Evolutionary conservation across 2,113 vertebrate genomes (phyloP).

Genomic region (Cavia porcellus): DNA sequence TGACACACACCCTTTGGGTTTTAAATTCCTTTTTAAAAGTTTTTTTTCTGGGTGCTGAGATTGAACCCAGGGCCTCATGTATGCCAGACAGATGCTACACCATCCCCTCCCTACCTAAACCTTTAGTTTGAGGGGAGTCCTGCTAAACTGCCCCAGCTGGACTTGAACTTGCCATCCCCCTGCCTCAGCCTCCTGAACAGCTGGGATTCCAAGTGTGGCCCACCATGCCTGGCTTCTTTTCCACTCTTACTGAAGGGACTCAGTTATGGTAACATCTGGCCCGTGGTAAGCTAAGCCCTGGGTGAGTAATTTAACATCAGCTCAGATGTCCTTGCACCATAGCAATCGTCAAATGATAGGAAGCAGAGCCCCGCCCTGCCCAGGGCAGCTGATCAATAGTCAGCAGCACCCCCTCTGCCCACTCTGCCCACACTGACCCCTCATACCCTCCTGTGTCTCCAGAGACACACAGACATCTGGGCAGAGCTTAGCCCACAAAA

Average conservation of each 20-base stretch:
- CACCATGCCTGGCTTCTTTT: not conserved
- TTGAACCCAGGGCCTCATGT: not conserved
- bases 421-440: not conserved
- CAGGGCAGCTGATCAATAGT: not conserved
- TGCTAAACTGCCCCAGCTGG: not conserved
- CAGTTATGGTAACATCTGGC: not conserved
- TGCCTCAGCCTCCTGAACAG: not conserved
- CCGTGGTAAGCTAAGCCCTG: not conserved
- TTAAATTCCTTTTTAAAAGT: not conserved
- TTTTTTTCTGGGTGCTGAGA: not conserved
- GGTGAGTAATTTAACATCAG: not conserved
- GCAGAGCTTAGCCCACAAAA: not conserved
- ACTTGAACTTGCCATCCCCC: not conserved
- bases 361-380: not conserved
- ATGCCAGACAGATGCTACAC: not conserved
- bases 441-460: not conserved
- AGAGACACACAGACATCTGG: not conserved
- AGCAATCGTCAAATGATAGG: not conserved
- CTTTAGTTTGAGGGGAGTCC: not conserved
- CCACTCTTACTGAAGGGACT: not conserved
- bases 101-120: not conserved
- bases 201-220: not conserved
- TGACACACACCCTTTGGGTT: not conserved
- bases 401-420: not conserved
- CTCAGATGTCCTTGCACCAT: not conserved